Base-by-base conservation (phyloP, 2,113 vertebrate genomes). In the Gnathonemus echidnorhynchus region DNA sequence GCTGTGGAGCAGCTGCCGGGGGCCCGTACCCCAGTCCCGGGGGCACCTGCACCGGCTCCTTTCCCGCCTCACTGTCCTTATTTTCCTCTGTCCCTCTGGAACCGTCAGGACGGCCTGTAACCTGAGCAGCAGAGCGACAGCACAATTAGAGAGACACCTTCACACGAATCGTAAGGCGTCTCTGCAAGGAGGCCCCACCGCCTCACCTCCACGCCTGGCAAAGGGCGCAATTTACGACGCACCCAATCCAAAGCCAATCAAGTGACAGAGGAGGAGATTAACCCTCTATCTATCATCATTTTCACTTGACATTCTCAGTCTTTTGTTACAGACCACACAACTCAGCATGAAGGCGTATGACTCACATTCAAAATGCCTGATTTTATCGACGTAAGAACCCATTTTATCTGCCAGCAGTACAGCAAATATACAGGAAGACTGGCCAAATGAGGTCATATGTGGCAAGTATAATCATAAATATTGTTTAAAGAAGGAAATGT, bases 31-130 rank as follows among this genome's bases (percentile, higher is more conserved):
- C 48, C 53, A 87, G 86, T 17, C 87, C 91, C 92, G 90, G 90
- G 62, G 91, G 94, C 92, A 92, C 88, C 87, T 92, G 92, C 53
- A 92, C 91, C 0, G 92, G 53, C 86, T 74, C 90, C 88, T 92
- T 88, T 74, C 89, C 91, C 9, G 86, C 49, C 27, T 77, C 49
- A 88, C 80, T 35, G 50, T 93, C 93, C 56, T 88, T 90, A 91
- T 88, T 89, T 45, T 91, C 91, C 49, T 39, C 86, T 5, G 45
- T 83, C 31, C 90, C 88, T 17, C 91, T 90, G 90, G 90, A 89
- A 91, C 91, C 92, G 70, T 95, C 91, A 13, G 89, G 45, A 3
- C 85, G 90, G 89, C 90, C 91, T 91, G 93, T 92, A 90, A 92
- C 89, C 96, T 96, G 93, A 66, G 52, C 85, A 45, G 91, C 66